Base-by-base conservation (phyloP, 2,888 invertebrate species). In the Drosophila nigricruria region DNA sequence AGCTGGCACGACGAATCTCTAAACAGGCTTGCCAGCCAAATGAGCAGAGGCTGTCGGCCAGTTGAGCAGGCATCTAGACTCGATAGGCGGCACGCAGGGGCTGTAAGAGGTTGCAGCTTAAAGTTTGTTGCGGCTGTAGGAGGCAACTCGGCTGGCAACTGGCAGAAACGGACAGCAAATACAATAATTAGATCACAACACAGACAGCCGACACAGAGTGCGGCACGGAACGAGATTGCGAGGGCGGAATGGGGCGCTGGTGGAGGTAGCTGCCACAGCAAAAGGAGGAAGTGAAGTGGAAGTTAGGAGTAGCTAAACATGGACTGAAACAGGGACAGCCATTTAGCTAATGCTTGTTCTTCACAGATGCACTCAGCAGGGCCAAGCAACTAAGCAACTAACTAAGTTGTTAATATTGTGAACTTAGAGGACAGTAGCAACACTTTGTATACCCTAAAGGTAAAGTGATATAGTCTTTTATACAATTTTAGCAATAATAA, bases 101-200 rank as follows among this genome's bases (percentile, higher is more conserved):
- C 20, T n/a, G 20, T 20, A 25, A 18, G 25, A 20, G 47, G 42
- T 45, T 40, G 8, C 34, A 47, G 53, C 38, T 27, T 10, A 14
- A 40, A 52, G 52, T 69, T 27, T 20, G 47, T 58, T 50, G 47
- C 45, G 45, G 53, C 73, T 56, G 63, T 77, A 83, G 82, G 81
- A 82, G 85, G 73, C 88, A 73, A 70, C 81, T 62, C 45, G 45
- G 60, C 59, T 68, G 62, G 65, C 59, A 66, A 67, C 78, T 67
- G 74, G 74, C 64, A 73, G 68, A 76, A 77, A 80, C 86, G 78
- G 88, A 83, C 88, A 88, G 83, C 83, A 83, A 83, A 83, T 88
- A 80, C 83, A 83, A 88, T 84, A 84, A 84, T 84, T 84, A 84
- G 83, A 84, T 84, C 83, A 88, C 88, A 86, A 73, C 56, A 76